phyloP scores from a whole-genome alignment of 2,113 vertebrate species.

The Copsychus sechellarum region DNA sequence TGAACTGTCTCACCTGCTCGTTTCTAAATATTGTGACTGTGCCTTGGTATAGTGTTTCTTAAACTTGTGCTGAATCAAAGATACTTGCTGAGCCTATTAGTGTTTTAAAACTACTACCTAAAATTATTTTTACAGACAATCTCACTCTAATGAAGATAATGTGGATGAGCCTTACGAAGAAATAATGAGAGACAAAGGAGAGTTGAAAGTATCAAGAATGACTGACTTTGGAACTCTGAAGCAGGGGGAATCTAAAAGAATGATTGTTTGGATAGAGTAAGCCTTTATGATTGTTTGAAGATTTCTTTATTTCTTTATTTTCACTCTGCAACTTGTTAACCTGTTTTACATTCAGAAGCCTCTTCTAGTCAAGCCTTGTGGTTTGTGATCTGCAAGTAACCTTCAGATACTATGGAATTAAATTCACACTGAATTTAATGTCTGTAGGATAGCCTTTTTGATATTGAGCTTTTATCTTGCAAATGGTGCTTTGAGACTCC shows the following conservation, averaged over 20 bases:
- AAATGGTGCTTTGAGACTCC: neutral
- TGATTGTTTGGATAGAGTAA: conserved; percentile 89
- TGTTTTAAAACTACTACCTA: neutral
- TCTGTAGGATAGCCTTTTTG: neutral
- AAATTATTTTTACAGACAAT: neutral
- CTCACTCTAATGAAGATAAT: neutral
- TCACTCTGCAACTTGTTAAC: neutral
- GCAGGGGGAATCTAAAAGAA: conserved; percentile 73
- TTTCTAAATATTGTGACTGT: neutral
- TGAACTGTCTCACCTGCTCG: neutral
- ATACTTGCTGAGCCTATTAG: neutral
- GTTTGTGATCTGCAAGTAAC: neutral
- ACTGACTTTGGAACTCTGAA: conserved; percentile 83
- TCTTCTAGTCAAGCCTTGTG: neutral
- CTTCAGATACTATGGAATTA: neutral
- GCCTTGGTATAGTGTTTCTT: neutral
- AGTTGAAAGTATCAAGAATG: conserved; percentile 76
- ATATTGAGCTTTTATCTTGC: neutral
- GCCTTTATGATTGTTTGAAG: conserved; percentile 37
- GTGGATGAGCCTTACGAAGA: conserved; percentile 26
- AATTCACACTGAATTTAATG: neutral
- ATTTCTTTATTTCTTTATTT: neutral
- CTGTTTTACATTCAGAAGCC: neutral
- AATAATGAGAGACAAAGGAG: conserved; percentile 83
- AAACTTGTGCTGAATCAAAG: neutral